These are phyloP conservation scores for Notamacropus eugenii DNA, from an alignment of 2,797 vertebrate species.

Conservation along the genomic window DNA sequence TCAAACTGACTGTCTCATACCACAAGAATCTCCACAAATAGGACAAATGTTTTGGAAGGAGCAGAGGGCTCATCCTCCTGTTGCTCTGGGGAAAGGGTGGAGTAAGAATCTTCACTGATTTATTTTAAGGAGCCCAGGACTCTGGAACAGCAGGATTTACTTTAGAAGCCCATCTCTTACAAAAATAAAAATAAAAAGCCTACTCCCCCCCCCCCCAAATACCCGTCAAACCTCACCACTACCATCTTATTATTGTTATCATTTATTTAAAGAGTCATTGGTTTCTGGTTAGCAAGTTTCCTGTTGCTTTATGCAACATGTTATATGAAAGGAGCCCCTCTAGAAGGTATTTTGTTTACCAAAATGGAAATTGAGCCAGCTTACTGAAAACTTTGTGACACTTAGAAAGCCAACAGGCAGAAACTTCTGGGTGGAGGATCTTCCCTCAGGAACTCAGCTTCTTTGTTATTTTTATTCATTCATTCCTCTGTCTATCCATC, in stretches of 20 bases:
- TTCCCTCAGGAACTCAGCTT: neutral
- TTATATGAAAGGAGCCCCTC: constrained; percentile 47
- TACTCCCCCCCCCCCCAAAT: neutral
- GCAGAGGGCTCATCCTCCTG: constrained; percentile 8
- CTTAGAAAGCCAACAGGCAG: constrained; percentile 36
- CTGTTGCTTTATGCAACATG: constrained; percentile 56
- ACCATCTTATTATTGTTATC: constrained; percentile 17
- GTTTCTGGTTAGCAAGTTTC: constrained; percentile 48
- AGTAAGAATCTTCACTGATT: neutral
- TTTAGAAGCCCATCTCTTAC: constrained; percentile 29
- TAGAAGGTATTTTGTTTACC: constrained; percentile 56
- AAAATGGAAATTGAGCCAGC: constrained; percentile 61
- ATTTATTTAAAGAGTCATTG: constrained; percentile 68
- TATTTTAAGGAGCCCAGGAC: neutral
- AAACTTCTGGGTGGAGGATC: neutral
- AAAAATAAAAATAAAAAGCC: neutral
- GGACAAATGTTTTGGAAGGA: neutral
- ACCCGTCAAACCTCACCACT: neutral
- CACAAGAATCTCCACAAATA: neutral
- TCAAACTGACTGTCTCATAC: neutral
- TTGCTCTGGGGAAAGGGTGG: neutral
- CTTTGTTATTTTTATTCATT: neutral
- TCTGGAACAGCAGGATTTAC: constrained; percentile 13
- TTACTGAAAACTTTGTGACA: constrained; percentile 50
- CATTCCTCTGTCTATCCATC: neutral